These are phyloP conservation scores for Pogona vitticeps DNA, from an alignment of 2,113 vertebrate species.

Conservation along the genomic window DNA sequence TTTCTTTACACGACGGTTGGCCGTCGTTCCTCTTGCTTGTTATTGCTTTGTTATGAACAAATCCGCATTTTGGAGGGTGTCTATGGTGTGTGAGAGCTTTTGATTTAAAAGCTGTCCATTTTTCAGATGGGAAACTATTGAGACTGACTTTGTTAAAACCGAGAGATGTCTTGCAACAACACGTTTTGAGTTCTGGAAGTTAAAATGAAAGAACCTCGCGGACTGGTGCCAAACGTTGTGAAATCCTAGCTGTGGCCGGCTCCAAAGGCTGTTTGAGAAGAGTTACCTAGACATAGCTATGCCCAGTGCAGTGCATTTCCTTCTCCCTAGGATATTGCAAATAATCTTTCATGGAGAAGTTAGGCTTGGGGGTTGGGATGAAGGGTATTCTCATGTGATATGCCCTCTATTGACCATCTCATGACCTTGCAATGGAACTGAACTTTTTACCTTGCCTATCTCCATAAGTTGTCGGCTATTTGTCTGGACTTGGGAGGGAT, in stretches of 20 bases:
- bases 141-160: background rate
- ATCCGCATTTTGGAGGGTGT: fast-evolving
- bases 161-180: fast-evolving
- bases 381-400: background rate
- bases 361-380: background rate
- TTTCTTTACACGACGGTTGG: fast-evolving
- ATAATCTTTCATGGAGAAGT: background rate
- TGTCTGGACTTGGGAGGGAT: conserved; percentile 57
- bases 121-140: background rate
- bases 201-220: background rate
- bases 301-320: fast-evolving
- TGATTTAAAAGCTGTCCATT: background rate
- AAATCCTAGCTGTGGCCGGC: background rate
- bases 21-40: fast-evolving
- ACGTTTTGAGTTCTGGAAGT: background rate
- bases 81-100: background rate
- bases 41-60: fast-evolving
- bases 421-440: conserved; percentile 45
- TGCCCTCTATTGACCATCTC: background rate
- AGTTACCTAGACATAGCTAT: background rate
- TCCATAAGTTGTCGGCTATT: conserved; percentile 52
- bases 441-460: conserved; percentile 64
- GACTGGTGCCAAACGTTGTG: background rate
- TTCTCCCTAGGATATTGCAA: background rate
- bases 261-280: conserved; percentile 5